Percentiles rank a stretch among this genome's conserved stretches.
These are phyloP conservation scores for Caenorhabditis sulstoni DNA, from an alignment of 2,888 invertebrate genomes.

Conservation along the genomic window DNA sequence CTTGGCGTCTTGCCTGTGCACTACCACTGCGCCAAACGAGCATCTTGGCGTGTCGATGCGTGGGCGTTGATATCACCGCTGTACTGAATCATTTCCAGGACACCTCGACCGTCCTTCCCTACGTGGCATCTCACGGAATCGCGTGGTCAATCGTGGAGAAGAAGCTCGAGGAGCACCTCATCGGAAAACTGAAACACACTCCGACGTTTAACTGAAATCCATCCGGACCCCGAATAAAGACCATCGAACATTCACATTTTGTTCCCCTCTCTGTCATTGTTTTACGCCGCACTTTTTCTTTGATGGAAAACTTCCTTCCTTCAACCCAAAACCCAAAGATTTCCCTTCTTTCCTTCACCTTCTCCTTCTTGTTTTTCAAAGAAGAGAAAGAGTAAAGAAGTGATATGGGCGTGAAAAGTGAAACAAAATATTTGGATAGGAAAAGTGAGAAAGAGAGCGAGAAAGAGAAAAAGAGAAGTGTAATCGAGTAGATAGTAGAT, in stretches of 20 bases:
- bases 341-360: neutral
- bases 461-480: conserved; percentile 22
- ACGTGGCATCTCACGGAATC: conserved; percentile 64
- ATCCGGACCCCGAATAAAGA: conserved; percentile 56
- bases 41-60: too few relatives aligned
- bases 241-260: too few relatives aligned
- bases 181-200: conserved; percentile 6
- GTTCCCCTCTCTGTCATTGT: too few relatives aligned
- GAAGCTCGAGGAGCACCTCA: conserved; percentile 59
- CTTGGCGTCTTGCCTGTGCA: too few relatives aligned
- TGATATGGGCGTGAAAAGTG: conserved; percentile 11
- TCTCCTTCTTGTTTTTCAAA: neutral
- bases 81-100: conserved; percentile 55
- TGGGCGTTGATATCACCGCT: neutral
- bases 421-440: conserved; percentile 37
- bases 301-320: too few relatives aligned
- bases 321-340: too few relatives aligned
- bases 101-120: conserved; percentile 57
- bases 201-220: too few relatives aligned
- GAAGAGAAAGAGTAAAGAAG: conserved; percentile 8
- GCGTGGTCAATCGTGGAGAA: conserved; percentile 65
- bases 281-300: too few relatives aligned
- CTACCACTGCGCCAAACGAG: too few relatives aligned
- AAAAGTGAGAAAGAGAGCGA: neutral
- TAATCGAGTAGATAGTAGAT: conserved; percentile 15